Conservation (phyloP, 2,888 invertebrate genomes). For the Drosophila pseudotakahashii region DNA sequence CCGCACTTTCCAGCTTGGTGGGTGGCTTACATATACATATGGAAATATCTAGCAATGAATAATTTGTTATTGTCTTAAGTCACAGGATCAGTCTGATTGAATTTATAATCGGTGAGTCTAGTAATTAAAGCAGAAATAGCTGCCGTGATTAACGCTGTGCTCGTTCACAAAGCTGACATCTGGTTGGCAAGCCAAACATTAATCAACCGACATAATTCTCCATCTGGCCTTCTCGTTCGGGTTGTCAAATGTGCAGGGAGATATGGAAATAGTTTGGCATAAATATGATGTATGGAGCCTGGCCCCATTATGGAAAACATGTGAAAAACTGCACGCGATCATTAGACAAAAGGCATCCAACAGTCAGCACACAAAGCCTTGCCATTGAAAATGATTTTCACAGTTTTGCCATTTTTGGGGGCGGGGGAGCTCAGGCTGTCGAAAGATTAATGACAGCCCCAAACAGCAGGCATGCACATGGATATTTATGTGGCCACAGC, state of each 20-base stretch:
- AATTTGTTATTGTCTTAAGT: conserved; percentile 9
- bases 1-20: conserved; percentile 58
- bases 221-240: conserved; percentile 56
- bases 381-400: conserved; percentile 72
- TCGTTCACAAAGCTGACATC: conserved; percentile 69
- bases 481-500: conserved; percentile 26
- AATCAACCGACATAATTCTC: conserved; percentile 70
- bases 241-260: conserved; percentile 58
- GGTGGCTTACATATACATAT: conserved; percentile 47
- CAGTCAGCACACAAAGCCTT: conserved; percentile 58
- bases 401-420: conserved; percentile 28
- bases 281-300: conserved; percentile 75
- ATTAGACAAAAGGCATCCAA: conserved; percentile 65
- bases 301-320: conserved; percentile 65
- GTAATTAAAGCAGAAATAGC: conserved; percentile 41
- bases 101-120: conserved; percentile 4
- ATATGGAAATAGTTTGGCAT: conserved; percentile 70
- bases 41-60: conserved; percentile 23
- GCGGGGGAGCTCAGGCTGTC: conserved; percentile 55
- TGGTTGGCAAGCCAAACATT: conserved; percentile 62
- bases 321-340: conserved; percentile 78
- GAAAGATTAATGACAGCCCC: conserved; percentile 73
- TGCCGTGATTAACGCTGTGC: conserved; percentile 59
- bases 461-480: conserved; percentile 46
- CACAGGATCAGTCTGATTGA: conserved; percentile 7